Percentiles rank a stretch among this genome's conserved stretches.
Evolutionary conservation across 1,140 invertebrate genomes (phyloP).

Genomic region (Chionoecetes opilio): DNA sequence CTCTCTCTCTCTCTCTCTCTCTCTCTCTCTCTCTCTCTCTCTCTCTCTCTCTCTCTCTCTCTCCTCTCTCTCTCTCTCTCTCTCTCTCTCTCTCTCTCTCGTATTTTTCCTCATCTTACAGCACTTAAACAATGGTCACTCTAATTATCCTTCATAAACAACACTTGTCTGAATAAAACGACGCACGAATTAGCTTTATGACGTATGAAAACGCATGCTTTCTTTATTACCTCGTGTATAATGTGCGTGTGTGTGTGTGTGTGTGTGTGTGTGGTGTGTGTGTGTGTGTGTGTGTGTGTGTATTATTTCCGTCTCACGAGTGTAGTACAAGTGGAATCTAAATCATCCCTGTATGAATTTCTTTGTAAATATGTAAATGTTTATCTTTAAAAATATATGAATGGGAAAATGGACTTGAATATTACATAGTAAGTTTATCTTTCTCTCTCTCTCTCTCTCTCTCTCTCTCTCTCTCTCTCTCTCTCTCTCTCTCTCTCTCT

Average conservation of each 20-base stretch:
- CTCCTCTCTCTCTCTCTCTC: conserved; percentile 32
- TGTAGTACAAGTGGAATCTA: no score
- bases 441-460: no score
- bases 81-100: conserved; percentile 51
- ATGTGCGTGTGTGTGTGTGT: no score
- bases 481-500: conserved; percentile 35
- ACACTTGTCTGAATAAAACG: not conserved
- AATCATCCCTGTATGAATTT: no score
- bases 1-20: conserved; percentile 6
- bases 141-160: conserved; percentile 11
- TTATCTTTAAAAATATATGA: no score
- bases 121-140: not conserved
- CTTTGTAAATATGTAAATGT: no score
- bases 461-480: no score
- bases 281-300: no score
- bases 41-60: conserved; percentile 25
- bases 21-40: conserved; percentile 20
- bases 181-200: not conserved
- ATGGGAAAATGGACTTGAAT: no score
- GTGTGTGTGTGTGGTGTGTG: no score
- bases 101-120: not conserved
- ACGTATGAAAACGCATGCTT: not conserved
- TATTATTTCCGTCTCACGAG: no score
- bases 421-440: no score
- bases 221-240: not conserved